Conservation (phyloP, 1,140 invertebrate species). For the Listronotus bonariensis region DNA sequence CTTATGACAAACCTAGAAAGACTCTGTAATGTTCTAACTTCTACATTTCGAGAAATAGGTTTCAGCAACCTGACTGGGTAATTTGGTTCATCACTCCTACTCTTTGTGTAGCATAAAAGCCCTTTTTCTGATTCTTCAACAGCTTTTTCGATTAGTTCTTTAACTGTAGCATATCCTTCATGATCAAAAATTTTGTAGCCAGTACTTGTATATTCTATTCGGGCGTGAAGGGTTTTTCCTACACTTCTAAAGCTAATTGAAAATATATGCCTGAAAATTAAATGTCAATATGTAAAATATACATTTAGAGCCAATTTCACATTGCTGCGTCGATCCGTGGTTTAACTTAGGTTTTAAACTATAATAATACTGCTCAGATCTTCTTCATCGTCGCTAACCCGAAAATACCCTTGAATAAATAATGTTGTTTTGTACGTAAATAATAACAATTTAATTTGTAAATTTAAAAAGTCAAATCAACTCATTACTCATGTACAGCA, state of each 20-base stretch:
- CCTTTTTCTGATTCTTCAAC: constrained; percentile 66
- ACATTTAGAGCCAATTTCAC: too few species aligned
- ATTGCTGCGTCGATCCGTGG: too few species aligned
- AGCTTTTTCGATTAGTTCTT: constrained; percentile 71
- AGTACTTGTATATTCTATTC: constrained; percentile 69
- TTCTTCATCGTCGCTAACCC: too few species aligned
- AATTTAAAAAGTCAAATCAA: too few species aligned
- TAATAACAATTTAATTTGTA: too few species aligned
- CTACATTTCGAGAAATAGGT: constrained; percentile 75
- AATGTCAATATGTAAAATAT: too few species aligned
- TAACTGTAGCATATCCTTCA: constrained; percentile 66
- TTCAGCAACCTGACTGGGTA: constrained; percentile 76
- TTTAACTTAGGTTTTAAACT: too few species aligned
- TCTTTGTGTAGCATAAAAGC: constrained; percentile 72
- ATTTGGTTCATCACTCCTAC: constrained; percentile 61
- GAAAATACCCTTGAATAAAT: too few species aligned
- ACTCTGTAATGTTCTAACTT: constrained; percentile 75
- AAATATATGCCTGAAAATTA: constrained; percentile 57
- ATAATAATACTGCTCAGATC: too few species aligned
- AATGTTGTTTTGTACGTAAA: too few species aligned
- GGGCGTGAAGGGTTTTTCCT: constrained; percentile 70
- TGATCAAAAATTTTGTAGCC: constrained; percentile 65
- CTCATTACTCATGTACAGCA: too few species aligned
- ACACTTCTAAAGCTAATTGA: constrained; percentile 75
- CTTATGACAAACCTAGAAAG: constrained; percentile 79